Evolutionary conservation across 2,797 vertebrate genomes (phyloP).

Genomic region (Melanotaenia boesemani): DNA sequence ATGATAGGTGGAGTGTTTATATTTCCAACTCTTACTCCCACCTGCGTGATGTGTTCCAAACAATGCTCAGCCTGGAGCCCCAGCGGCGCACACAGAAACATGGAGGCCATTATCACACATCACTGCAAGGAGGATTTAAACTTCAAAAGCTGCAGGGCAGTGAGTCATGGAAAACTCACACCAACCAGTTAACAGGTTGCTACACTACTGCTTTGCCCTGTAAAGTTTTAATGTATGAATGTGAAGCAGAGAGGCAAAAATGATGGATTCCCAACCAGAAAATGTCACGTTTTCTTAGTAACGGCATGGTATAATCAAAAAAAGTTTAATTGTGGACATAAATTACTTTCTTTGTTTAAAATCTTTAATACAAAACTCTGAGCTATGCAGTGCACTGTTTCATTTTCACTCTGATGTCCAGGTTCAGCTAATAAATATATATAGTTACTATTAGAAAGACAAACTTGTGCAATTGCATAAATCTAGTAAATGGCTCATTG

Average conservation of each 20-base stretch:
- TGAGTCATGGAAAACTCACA: slow-evolving; percentile 76
- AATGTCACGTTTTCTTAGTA: slow-evolving; percentile 4
- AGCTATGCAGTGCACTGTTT: not conserved
- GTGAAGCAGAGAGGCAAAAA: slow-evolving; percentile 3
- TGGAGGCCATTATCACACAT: slow-evolving; percentile 72
- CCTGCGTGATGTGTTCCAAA: slow-evolving; percentile 56
- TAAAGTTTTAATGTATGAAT: slow-evolving; percentile 52
- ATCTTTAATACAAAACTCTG: not conserved
- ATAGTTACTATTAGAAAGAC: too few species aligned
- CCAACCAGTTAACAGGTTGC: slow-evolving; percentile 64
- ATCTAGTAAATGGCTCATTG: too few species aligned
- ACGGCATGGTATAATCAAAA: slow-evolving; percentile 17
- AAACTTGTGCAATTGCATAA: too few species aligned
- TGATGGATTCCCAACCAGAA: not conserved
- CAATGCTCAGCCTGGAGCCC: slow-evolving; percentile 63
- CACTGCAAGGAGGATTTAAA: slow-evolving; percentile 64
- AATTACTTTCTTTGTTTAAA: not conserved
- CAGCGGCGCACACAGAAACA: slow-evolving; percentile 66
- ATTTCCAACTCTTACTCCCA: slow-evolving; percentile 57
- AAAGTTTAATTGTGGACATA: slow-evolving; percentile 10
- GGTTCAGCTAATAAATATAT: too few species aligned
- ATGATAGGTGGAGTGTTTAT: slow-evolving; percentile 49
- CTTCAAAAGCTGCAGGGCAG: slow-evolving; percentile 66
- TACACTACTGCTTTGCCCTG: slow-evolving; percentile 51
- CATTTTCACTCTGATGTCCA: not conserved